Conservation (phyloP, 2,797 vertebrate species). For the Sebastes oblongus region DNA sequence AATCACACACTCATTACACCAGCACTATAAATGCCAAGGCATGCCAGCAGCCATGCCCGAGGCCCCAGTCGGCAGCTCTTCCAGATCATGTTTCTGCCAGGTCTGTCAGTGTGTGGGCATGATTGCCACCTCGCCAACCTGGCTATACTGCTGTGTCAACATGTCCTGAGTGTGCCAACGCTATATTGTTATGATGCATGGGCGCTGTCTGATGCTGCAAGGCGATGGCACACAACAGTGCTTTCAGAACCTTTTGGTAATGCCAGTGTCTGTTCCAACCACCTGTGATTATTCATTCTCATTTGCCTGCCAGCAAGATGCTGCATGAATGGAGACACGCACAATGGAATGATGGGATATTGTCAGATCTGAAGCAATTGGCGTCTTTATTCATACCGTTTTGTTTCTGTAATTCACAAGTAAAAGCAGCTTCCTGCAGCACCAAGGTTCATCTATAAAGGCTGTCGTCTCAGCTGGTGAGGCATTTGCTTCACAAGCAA, state of each 20-base stretch:
- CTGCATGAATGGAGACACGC: slow-evolving; percentile 23
- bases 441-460: not conserved
- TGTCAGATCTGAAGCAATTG: slow-evolving; percentile 42
- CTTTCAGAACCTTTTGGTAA: slow-evolving; percentile 43
- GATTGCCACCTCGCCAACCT: slow-evolving; percentile 48
- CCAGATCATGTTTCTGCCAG: slow-evolving; percentile 57
- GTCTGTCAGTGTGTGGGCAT: slow-evolving; percentile 37
- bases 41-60: slow-evolving; percentile 67
- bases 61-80: slow-evolving; percentile 34
- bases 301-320: slow-evolving; percentile 43
- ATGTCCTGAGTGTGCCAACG: slow-evolving; percentile 39
- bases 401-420: slow-evolving; percentile 29
- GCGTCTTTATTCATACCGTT: slow-evolving; percentile 27
- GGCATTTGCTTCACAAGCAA: slow-evolving; percentile 31
- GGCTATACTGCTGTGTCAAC: slow-evolving; percentile 77
- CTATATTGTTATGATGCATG: slow-evolving; percentile 53
- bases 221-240: slow-evolving; percentile 38
- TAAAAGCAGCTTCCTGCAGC: not conserved
- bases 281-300: slow-evolving; percentile 56
- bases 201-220: slow-evolving; percentile 42
- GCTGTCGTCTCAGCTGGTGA: not conserved
- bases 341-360: slow-evolving; percentile 22
- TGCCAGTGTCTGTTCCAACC: slow-evolving; percentile 38
- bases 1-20: slow-evolving; percentile 82
- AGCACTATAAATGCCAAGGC: slow-evolving; percentile 77